Evolutionary conservation across 2,888 invertebrate genomes (phyloP).

Genomic region (Orthonevra nobilis): DNA sequence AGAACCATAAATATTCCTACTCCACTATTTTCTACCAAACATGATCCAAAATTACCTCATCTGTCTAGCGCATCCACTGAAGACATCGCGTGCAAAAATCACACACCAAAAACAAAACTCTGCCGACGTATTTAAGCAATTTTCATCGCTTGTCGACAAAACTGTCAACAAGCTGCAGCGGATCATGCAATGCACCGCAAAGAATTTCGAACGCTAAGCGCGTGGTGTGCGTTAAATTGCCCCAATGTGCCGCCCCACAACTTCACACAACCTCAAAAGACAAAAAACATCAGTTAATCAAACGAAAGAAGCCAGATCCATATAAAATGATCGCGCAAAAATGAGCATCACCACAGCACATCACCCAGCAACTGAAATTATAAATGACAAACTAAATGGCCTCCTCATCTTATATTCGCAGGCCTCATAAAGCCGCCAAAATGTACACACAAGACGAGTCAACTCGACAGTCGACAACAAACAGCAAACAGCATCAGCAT

Average conservation of each 20-base stretch:
- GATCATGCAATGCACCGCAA: slow-evolving; percentile 65
- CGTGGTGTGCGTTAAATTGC: slow-evolving; percentile 68
- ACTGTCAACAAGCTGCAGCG: slow-evolving; percentile 77
- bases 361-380: slow-evolving; percentile 65
- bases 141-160: slow-evolving; percentile 80
- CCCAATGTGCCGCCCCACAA: slow-evolving; percentile 38
- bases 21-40: not conserved
- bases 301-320: slow-evolving; percentile 25
- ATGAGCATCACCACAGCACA: slow-evolving; percentile 51
- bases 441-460: slow-evolving; percentile 42
- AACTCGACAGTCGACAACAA: slow-evolving; percentile 41
- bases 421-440: slow-evolving; percentile 61
- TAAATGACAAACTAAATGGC: slow-evolving; percentile 70
- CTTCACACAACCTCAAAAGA: slow-evolving; percentile 20
- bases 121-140: slow-evolving; percentile 77
- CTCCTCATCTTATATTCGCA: slow-evolving; percentile 60
- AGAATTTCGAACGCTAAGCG: slow-evolving; percentile 52
- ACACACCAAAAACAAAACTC: slow-evolving; percentile 17
- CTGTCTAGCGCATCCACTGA: slow-evolving; percentile 2
- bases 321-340: slow-evolving; percentile 49
- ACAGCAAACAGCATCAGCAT: too few species aligned
- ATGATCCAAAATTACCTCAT: slow-evolving; percentile 20
- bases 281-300: not conserved
- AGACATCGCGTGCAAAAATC: slow-evolving; percentile 24
- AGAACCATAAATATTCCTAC: too few species aligned